Evolutionary conservation across 1,140 invertebrate genomes (phyloP).

Genomic region (Philotrypesis tridentata): DNA sequence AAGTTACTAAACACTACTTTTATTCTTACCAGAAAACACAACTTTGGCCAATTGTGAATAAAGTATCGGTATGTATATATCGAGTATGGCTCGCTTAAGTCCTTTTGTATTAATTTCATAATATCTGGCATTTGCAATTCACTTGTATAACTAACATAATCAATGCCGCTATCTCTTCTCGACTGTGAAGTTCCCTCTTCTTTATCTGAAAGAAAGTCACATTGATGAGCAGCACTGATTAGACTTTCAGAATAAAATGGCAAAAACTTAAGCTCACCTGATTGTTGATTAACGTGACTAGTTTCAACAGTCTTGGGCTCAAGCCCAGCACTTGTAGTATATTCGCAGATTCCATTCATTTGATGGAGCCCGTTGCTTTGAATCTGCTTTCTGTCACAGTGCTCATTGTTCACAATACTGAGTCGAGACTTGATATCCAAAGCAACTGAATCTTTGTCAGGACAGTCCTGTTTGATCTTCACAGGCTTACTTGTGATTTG

Average conservation of each 20-base stretch:
- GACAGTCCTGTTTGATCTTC: conserved; percentile 56
- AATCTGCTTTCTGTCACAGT: conserved; percentile 58
- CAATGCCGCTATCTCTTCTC: conserved; percentile 64
- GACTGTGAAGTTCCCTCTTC: conserved; percentile 59
- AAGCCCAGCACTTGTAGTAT: conserved; percentile 50
- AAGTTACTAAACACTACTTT: neutral
- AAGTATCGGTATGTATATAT: conserved; percentile 99
- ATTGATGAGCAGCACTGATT: neutral
- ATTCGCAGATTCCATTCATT: conserved; percentile 64
- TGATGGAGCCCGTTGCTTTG: conserved; percentile 62
- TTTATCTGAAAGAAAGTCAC: conserved; percentile 57
- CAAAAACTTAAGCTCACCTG: conserved; percentile 58
- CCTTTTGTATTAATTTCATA: conserved; percentile 98
- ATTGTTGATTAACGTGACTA: conserved; percentile 67
- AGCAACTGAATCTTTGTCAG: conserved; percentile 57
- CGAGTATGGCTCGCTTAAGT: conserved; percentile 99
- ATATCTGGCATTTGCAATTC: conserved; percentile 96
- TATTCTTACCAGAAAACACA: conserved; percentile 92
- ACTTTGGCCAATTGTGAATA: conserved; percentile 99
- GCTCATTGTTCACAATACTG: conserved; percentile 53
- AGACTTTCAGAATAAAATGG: conserved; percentile 16
- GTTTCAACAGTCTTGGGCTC: conserved; percentile 61
- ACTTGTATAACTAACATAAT: conserved; percentile 87
- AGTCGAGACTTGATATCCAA: conserved; percentile 67
- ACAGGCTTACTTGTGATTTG: conserved; percentile 51